These are phyloP conservation scores for Halcyon chelicuti DNA, from an alignment of 2,797 vertebrate genomes.

Conservation along the genomic window DNA sequence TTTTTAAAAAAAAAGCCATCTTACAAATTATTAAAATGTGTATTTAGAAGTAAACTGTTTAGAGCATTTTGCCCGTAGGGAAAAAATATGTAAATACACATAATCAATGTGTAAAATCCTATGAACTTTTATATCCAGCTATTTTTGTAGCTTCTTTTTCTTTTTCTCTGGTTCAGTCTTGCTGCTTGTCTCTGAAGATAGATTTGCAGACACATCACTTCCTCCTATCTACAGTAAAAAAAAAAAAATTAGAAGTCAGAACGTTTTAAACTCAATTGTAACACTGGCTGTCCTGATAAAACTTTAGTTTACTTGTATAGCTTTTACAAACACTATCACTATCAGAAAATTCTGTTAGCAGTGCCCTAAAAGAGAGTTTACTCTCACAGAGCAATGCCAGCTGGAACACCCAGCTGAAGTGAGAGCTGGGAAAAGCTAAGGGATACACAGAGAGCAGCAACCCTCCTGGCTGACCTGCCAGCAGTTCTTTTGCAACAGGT, in stretches of 20 bases:
- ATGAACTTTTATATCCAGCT: slow-evolving; percentile 2
- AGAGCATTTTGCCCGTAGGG: background rate
- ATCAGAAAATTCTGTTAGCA: background rate
- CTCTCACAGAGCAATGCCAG: background rate
- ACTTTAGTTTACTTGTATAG: background rate
- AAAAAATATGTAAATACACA: background rate
- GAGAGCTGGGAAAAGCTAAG: background rate
- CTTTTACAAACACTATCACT: background rate
- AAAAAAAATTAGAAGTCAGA: background rate
- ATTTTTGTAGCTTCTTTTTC: slow-evolving; percentile 76
- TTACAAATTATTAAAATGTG: slow-evolving; percentile 59
- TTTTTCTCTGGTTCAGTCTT: slow-evolving; percentile 74
- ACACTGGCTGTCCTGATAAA: background rate
- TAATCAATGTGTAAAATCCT: background rate
- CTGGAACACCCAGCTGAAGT: background rate
- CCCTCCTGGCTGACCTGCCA: background rate
- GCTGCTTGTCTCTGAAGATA: background rate
- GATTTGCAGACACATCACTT: background rate
- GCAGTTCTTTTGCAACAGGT: background rate
- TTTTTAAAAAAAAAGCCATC: background rate
- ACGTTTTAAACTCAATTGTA: background rate
- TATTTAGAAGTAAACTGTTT: slow-evolving; percentile 52
- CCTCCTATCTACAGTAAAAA: slow-evolving; percentile 60
- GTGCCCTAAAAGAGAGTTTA: background rate
- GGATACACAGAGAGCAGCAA: background rate